Percentiles rank a stretch among this genome's conserved stretches.
Conservation (phyloP, 2,888 invertebrate species). For the Isoperla grammatica region DNA sequence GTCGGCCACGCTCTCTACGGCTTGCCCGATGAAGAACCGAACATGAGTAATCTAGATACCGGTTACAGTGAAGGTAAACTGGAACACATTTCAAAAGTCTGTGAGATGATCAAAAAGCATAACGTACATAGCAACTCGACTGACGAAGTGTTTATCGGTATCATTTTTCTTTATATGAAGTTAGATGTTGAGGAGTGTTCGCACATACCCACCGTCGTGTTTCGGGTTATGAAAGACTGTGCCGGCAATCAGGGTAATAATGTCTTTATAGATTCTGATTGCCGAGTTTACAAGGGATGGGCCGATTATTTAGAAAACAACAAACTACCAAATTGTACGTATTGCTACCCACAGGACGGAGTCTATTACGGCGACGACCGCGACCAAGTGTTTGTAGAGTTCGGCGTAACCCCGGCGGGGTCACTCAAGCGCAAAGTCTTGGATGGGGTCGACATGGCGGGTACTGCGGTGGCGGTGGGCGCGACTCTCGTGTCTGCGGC, state of each 20-base stretch:
- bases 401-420: slow-evolving; percentile 18
- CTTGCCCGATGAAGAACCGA: slow-evolving; percentile 14
- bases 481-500: slow-evolving; percentile 11
- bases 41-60: background rate
- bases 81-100: slow-evolving; percentile 4
- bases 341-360: slow-evolving; percentile 23
- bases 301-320: slow-evolving; percentile 20
- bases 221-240: slow-evolving; percentile 10
- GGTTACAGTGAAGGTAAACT: slow-evolving; percentile 16
- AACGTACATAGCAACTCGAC: background rate
- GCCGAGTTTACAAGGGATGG: slow-evolving; percentile 25
- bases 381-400: slow-evolving; percentile 16
- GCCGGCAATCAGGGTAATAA: background rate
- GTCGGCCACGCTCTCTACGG: slow-evolving; percentile 20
- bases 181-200: background rate
- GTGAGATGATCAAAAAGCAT: slow-evolving; percentile 12
- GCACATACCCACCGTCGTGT: background rate
- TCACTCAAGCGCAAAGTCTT: background rate
- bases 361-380: slow-evolving; percentile 9
- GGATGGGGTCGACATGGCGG: slow-evolving; percentile 10
- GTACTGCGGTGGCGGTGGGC: slow-evolving; percentile 9
- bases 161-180: slow-evolving; percentile 9
- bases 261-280: slow-evolving; percentile 22
- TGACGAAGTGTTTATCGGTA: slow-evolving; percentile 10
- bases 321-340: slow-evolving; percentile 18